A percentile compares a stretch with the other conserved stretches of the same genome.
phyloP scores from a whole-genome alignment of 2,113 vertebrate genomes.

The Crotalus tigris region DNA sequence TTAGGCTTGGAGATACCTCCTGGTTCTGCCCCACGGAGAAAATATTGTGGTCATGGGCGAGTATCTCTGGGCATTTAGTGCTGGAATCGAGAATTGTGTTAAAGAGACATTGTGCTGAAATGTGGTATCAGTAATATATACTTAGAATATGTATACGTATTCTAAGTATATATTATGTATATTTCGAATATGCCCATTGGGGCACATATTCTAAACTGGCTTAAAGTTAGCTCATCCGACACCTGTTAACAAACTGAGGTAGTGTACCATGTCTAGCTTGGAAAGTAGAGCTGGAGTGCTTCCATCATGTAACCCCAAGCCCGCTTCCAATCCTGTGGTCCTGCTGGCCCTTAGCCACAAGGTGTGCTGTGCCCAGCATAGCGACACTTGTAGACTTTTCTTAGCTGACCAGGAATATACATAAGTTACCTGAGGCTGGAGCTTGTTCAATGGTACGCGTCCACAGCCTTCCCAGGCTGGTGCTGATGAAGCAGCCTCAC shows the following conservation, averaged over 20 bases:
- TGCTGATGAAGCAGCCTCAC: not conserved
- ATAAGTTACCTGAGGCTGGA: not conserved
- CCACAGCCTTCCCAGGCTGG: not conserved
- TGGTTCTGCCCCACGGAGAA: not conserved
- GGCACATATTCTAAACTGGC: not conserved
- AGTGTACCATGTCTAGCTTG: not conserved
- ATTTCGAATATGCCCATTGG: not conserved
- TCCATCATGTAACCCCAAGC: not conserved
- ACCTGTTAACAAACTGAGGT: not conserved
- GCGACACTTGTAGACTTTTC: not conserved
- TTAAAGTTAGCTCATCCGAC: not conserved
- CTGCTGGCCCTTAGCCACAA: not conserved
- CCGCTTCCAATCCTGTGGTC: not conserved
- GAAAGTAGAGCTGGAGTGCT: not conserved
- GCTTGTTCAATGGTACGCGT: not conserved
- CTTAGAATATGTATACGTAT: not conserved
- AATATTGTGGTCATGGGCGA: not conserved
- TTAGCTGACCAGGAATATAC: not conserved
- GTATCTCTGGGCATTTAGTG: not conserved
- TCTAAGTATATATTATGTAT: too few species aligned
- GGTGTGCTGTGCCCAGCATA: not conserved
- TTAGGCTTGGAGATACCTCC: not conserved
- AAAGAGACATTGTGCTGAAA: not conserved
- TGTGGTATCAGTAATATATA: not conserved
- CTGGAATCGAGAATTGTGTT: not conserved